Evolutionary conservation across 2,888 invertebrate genomes (phyloP).

Genomic region (Lypha dubia): DNA sequence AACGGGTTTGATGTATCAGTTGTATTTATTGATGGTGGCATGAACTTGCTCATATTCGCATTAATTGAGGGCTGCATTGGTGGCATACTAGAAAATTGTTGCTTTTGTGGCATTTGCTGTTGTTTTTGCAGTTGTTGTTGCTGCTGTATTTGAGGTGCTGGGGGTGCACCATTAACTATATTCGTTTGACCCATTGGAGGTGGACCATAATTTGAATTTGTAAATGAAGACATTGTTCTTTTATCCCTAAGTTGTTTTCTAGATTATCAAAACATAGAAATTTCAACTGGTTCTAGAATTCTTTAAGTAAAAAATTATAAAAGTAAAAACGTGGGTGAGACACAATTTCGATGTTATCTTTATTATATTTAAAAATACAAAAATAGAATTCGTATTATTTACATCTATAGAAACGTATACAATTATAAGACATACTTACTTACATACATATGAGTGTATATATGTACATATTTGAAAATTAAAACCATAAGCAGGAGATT

Average conservation of each 20-base stretch:
- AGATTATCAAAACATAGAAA: constrained; percentile 62
- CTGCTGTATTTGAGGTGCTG: constrained; percentile 67
- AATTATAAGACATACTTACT: too few relatives aligned
- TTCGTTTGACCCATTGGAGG: constrained; percentile 74
- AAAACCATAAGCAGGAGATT: too few relatives aligned
- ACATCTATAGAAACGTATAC: neutral
- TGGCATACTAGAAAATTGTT: constrained; percentile 63
- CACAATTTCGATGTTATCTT: neutral
- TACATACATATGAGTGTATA: neutral
- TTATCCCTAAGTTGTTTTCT: constrained; percentile 12
- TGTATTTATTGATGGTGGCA: constrained; percentile 73
- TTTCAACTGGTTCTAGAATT: neutral
- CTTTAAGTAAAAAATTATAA: constrained; percentile 11
- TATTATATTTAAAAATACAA: neutral
- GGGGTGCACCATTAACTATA: constrained; percentile 77
- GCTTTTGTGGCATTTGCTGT: constrained; percentile 69
- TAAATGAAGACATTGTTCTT: constrained; percentile 76
- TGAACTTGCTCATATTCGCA: constrained; percentile 75
- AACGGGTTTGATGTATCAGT: constrained; percentile 36
- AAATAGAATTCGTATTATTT: neutral
- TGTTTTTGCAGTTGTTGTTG: constrained; percentile 69
- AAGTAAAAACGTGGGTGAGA: neutral
- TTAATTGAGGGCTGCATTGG: constrained; percentile 53
- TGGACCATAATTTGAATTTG: constrained; percentile 74
- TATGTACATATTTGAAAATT: neutral